Conservation (phyloP, 2,113 vertebrate genomes). For the Hypocryptadius cinnamomeus region DNA sequence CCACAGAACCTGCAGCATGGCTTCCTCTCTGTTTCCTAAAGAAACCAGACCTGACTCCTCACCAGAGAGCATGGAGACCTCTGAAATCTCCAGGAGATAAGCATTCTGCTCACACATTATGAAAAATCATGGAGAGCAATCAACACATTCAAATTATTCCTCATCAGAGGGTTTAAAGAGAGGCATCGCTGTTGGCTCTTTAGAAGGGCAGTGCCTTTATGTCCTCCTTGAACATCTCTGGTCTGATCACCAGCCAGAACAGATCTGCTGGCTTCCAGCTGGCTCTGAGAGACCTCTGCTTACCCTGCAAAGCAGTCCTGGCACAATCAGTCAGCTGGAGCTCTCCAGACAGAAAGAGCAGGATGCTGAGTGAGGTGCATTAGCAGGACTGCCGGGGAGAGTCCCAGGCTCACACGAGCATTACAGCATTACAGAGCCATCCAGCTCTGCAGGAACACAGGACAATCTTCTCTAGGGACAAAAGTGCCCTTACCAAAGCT, state of each 20-base stretch:
- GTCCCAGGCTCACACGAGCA: neutral
- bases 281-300: neutral
- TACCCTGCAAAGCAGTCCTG: neutral
- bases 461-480: neutral
- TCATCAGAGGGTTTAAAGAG: neutral
- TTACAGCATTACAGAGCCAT: neutral
- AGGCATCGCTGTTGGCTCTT: neutral
- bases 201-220: neutral
- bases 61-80: neutral
- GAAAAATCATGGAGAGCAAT: neutral
- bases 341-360: neutral
- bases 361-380: neutral
- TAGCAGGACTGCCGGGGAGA: neutral
- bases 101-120: neutral
- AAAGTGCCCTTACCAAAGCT: slow-evolving; percentile 84
- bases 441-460: neutral
- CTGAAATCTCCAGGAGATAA: neutral
- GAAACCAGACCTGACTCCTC: neutral
- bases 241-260: neutral
- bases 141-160: neutral
- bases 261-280: neutral
- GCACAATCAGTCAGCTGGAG: neutral
- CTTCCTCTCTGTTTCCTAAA: neutral
- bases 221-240: neutral
- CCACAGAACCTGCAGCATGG: neutral